Base-by-base conservation (phyloP, 64 coral and sea anemone species). In the Porites lutea region DNA sequence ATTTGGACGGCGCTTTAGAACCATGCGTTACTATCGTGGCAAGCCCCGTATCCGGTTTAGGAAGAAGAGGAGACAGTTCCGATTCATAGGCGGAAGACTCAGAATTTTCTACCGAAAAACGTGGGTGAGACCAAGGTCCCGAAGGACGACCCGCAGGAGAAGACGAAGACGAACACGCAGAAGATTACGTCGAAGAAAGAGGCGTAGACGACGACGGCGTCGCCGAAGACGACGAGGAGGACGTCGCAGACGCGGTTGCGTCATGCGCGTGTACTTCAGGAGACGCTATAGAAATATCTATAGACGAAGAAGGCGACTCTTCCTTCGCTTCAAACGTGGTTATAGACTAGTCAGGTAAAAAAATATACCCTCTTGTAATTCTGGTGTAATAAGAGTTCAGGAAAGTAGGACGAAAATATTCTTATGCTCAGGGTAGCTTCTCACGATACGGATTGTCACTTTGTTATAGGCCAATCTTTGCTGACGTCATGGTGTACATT, bases 31-130 rank as follows among this genome's bases (percentile, higher is more conserved):
- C 47, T 52, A 68, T 15, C 81, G 63, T n/a, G 81, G 81, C 4
- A 84, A 84, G 52, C 62, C 61, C 51, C 81, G 81, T 13, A 69
- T 84, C 19, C 44, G 61, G 19, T 67, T 69, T 23, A 68, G 81
- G 27, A 47, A 11, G 23, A 12, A 12, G 52, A 45, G 21, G 45
- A 4, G 18, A 13, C 44, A 2, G 13, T 49, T 84, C 15, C 81
- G 63, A 12, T 51, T 84, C 64, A 22, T 47, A 21, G 15, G n/a
- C 44, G 63, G 45, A 3, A 67, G 48, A 47, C 3, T 84, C 2
- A 18, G 62, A 3, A 4, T 84, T 66, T 22, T 13, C 16, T 4
- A 47, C 59, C 48, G 48, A 21, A 19, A 48, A 18, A 48, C 2
- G 8, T 68, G 62, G 81, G 2, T 16, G 6, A 67, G 62, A 50